Evolutionary conservation across 2,888 invertebrate species (phyloP).

Genomic region (Drosophila rubida): DNA sequence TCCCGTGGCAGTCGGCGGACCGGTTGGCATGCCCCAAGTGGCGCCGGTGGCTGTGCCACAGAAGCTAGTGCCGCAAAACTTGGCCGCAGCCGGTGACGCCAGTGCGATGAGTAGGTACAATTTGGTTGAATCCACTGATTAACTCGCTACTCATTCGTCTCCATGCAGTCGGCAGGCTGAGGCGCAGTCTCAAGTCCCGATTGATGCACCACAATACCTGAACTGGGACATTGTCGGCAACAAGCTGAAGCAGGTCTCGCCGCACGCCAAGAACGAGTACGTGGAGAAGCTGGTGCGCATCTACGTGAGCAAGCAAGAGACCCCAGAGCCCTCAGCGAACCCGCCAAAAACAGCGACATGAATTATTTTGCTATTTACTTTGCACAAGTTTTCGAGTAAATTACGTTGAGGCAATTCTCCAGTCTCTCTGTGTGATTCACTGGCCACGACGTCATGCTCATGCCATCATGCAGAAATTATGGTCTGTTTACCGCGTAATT

Average conservation of each 20-base stretch:
- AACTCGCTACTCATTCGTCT: constrained; percentile 19
- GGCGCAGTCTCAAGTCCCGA: constrained; percentile 16
- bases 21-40: neutral
- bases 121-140: constrained; percentile 24
- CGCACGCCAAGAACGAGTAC: constrained; percentile 46
- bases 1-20: neutral
- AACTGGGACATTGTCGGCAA: constrained; percentile 60
- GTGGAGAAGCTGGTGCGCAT: constrained; percentile 49
- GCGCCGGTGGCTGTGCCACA: neutral
- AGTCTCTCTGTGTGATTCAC: constrained; percentile 47
- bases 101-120: constrained; percentile 30
- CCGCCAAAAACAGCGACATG: neutral
- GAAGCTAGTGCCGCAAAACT: neutral
- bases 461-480: constrained; percentile 41
- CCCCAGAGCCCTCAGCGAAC: constrained; percentile 1
- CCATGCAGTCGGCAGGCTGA: constrained; percentile 32
- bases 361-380: neutral
- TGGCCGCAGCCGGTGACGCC: neutral
- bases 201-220: constrained; percentile 53
- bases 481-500: constrained; percentile 32
- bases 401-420: constrained; percentile 6
- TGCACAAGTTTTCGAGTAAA: neutral
- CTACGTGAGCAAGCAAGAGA: constrained; percentile 39
- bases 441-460: constrained; percentile 34
- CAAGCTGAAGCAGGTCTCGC: constrained; percentile 31